Evolutionary conservation across 2,113 vertebrate species (phyloP).

Genomic region (Chlorodrepanis virens): DNA sequence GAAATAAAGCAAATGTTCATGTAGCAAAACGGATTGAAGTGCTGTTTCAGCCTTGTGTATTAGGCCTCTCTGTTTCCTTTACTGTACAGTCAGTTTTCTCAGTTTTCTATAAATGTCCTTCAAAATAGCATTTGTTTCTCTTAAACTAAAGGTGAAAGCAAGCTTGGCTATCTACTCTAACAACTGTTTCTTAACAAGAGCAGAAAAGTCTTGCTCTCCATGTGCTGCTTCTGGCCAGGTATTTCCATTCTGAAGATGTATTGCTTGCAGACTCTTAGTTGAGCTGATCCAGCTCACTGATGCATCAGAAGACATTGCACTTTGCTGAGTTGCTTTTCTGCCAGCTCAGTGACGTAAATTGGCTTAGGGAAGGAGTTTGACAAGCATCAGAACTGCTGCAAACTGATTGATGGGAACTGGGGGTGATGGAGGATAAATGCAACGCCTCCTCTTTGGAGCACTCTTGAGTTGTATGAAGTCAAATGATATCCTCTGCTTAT

Average conservation of each 20-base stretch:
- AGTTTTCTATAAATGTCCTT: not conserved
- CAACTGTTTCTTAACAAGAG: not conserved
- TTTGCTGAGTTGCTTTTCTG: not conserved
- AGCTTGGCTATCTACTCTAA: not conserved
- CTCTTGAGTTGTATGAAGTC: not conserved
- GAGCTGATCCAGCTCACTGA: not conserved
- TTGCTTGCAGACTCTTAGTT: not conserved
- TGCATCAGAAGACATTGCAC: not conserved
- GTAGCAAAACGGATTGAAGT: not conserved
- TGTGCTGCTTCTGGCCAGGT: not conserved
- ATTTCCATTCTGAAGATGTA: not conserved
- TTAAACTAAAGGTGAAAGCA: not conserved
- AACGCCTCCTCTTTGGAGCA: not conserved
- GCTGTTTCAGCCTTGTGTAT: not conserved
- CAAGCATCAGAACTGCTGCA: not conserved
- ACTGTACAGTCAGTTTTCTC: not conserved
- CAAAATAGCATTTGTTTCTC: not conserved
- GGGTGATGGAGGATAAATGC: not conserved
- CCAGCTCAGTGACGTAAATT: not conserved
- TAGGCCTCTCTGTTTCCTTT: not conserved
- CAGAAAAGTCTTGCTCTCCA: not conserved
- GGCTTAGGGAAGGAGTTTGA: not conserved
- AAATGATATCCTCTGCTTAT: not conserved
- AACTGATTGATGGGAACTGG: not conserved
- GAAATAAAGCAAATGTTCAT: not conserved